Evolutionary conservation across 1,140 invertebrate species (phyloP), one percentile per base, ranked within the genome.

Genomic region (Trichoplusia ni): DNA sequence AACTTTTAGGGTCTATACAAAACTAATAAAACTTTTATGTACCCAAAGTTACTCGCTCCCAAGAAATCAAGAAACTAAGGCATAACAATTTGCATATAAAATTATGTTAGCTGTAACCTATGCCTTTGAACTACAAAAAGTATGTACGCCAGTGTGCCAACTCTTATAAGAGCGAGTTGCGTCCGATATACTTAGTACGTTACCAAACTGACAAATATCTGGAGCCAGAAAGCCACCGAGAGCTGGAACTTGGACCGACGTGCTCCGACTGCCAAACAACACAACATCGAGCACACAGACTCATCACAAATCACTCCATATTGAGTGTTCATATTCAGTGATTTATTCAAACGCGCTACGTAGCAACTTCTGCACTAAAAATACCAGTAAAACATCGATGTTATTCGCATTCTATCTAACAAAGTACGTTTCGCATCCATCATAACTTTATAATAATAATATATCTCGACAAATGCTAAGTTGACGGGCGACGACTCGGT

Each of bases 281-380:
- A 18, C 29, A 8, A 33, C 37, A 40, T 13, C 27, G 23, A n/a
- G 9, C 42, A 44, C 58, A 47, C 46, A 51, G 44, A 59, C 46
- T 64, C 60, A 63, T 71, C 62, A 60, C 46, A 68, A 67, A 70
- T 67, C 64, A 67, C 58, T 71, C 44, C 47, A 67, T 74, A 71
- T n/a, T n/a, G n/a, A n/a, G n/a, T n/a, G n/a, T 68, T 71, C 53
- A 68, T 68, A 71, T 66, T 65, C 65, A 66, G 62, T 49, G 65
- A 65, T 67, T 67, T 72, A 65, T 67, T 68, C 56, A 68, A 60
- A 42, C 29, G 42, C 33, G 25, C 29, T n/a, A n/a, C n/a, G 42
- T 16, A 11, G 5, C 25, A 58, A 19, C 9, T 25, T 19, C 14
- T 42, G 29, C 29, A 35, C 21, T 59, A 59, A 58, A n/a, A 35